Conservation (phyloP, 2,888 invertebrate species). For the Chromoteleia sp. region DNA sequence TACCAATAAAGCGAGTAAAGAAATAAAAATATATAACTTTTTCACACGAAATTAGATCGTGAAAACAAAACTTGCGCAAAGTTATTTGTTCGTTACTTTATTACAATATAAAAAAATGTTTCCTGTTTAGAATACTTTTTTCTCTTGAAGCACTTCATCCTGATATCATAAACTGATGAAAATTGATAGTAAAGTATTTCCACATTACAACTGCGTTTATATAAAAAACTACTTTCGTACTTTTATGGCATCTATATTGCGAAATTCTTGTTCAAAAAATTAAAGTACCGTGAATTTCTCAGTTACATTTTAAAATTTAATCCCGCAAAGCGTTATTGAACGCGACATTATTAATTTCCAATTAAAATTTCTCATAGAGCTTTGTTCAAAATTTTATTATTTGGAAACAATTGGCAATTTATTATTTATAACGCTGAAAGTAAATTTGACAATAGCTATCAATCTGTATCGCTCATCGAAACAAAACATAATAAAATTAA, state of each 20-base stretch:
- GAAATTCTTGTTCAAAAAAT: constrained; percentile 28
- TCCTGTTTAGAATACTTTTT: not conserved
- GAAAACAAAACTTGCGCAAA: too few relatives aligned
- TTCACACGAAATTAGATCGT: too few relatives aligned
- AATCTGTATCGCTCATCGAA: not conserved
- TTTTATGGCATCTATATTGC: constrained; percentile 28
- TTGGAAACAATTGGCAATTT: constrained; percentile 26
- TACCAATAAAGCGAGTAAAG: too few relatives aligned
- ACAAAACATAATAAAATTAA: constrained; percentile 8
- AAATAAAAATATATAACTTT: too few relatives aligned
- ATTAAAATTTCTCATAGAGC: constrained; percentile 11
- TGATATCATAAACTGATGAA: constrained; percentile 36
- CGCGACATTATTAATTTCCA: constrained; percentile 23
- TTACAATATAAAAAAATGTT: not conserved
- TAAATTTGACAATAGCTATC: constrained; percentile 9
- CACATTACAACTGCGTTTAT: constrained; percentile 34
- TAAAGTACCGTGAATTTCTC: constrained; percentile 12
- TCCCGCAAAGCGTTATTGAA: constrained; percentile 15
- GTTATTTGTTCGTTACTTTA: not conserved
- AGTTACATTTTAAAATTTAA: constrained; percentile 16
- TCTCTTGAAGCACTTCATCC: constrained; percentile 15
- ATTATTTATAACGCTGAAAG: not conserved
- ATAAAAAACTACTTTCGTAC: constrained; percentile 18
- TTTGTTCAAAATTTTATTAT: constrained; percentile 22
- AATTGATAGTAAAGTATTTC: constrained; percentile 29